Conservation (phyloP, 2,797 vertebrate species). For the Poeciliopsis gracilis region DNA sequence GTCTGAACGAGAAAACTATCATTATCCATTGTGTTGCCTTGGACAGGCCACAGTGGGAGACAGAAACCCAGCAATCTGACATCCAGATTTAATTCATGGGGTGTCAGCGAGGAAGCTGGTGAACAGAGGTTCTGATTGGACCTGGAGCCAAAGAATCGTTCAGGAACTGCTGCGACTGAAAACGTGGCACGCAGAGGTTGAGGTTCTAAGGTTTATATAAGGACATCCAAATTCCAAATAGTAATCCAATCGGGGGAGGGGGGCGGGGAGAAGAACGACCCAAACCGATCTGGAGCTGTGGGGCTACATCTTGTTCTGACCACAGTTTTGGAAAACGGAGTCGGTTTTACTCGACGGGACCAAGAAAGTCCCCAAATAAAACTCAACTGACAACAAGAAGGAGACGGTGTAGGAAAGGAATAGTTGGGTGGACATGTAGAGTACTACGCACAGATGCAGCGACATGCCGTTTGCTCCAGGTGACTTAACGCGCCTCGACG, state of each 20-base stretch:
- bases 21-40: slow-evolving; percentile 48
- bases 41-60: slow-evolving; percentile 25
- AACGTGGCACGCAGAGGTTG: neutral
- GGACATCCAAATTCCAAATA: neutral
- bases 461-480: slow-evolving; percentile 60
- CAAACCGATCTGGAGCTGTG: neutral
- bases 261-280: neutral
- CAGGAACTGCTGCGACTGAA: slow-evolving; percentile 11
- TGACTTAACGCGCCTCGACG: slow-evolving; percentile 80
- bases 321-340: neutral
- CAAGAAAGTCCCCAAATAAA: neutral
- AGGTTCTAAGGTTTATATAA: neutral
- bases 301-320: neutral
- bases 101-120: slow-evolving; percentile 27
- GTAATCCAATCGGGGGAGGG: neutral
- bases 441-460: neutral
- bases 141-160: slow-evolving; percentile 7
- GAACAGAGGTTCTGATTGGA: slow-evolving; percentile 9
- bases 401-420: neutral
- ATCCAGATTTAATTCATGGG: slow-evolving; percentile 30
- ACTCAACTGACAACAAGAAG: neutral
- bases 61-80: slow-evolving; percentile 45
- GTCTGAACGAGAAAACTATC: slow-evolving; percentile 24
- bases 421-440: neutral
- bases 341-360: neutral